phyloP scores from a whole-genome alignment of 2,888 invertebrate species.

The Synanthedon vespiformis region DNA sequence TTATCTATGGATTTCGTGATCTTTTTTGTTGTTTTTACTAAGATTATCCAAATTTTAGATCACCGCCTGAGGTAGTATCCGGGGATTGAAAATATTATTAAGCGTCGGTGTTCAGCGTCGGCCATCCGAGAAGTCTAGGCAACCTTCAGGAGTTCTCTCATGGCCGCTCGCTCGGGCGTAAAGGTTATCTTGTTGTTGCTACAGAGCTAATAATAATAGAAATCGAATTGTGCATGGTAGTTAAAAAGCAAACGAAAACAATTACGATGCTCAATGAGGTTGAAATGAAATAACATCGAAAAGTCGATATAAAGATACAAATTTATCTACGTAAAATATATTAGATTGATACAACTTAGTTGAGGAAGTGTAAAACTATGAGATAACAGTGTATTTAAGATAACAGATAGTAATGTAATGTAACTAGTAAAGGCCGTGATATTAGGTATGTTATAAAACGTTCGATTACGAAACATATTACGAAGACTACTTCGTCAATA shows the following conservation, averaged over 20 bases:
- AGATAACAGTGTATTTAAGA: no score
- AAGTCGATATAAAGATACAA: no score
- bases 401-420: no score
- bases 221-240: background rate
- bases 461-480: no score
- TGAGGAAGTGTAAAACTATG: no score
- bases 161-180: slow-evolving; percentile 53
- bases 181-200: slow-evolving; percentile 35
- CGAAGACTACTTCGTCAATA: no score
- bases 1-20: background rate
- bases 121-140: slow-evolving; percentile 31
- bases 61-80: background rate
- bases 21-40: background rate
- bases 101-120: slow-evolving; percentile 6
- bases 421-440: no score
- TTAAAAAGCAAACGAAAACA: background rate
- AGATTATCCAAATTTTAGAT: background rate
- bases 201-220: background rate
- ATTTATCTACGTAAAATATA: no score
- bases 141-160: slow-evolving; percentile 60
- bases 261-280: background rate
- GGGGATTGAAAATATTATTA: background rate
- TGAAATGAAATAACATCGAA: no score
- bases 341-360: no score
- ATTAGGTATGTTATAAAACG: no score